Conservation (phyloP, 1,140 invertebrate genomes). For the Drosophila persimilis region DNA sequence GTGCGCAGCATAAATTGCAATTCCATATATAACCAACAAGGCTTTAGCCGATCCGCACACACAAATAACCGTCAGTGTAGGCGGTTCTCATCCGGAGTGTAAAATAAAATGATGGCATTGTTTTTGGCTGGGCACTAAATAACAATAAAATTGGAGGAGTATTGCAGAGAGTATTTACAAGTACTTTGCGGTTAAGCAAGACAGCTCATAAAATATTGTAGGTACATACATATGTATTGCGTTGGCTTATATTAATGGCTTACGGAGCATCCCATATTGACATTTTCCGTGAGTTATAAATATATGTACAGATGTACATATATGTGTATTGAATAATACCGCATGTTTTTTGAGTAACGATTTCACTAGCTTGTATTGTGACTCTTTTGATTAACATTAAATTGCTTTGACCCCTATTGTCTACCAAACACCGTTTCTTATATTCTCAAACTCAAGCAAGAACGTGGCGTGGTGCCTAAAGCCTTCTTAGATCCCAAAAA, state of each 20-base stretch:
- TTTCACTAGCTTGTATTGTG: too few species aligned
- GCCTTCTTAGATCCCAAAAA: constrained; percentile 7
- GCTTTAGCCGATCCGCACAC: constrained; percentile 25
- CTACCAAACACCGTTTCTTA: too few species aligned
- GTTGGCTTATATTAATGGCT: too few species aligned
- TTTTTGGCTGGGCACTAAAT: constrained; percentile 20
- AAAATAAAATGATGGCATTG: constrained; percentile 15
- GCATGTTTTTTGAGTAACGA: too few species aligned
- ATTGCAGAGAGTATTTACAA: constrained; percentile 12
- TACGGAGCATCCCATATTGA: too few species aligned
- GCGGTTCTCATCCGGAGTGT: constrained; percentile 2
- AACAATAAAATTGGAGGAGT: constrained; percentile 11
- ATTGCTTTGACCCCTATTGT: too few species aligned
- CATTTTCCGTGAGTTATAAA: too few species aligned
- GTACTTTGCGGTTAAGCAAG: constrained; percentile 1
- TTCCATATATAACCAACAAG: constrained; percentile 51
- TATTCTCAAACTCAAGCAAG: background rate
- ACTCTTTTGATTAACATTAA: too few species aligned
- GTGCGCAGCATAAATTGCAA: constrained; percentile 68
- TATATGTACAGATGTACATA: too few species aligned
- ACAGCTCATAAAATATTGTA: background rate
- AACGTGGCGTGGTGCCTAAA: background rate
- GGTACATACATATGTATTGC: too few species aligned
- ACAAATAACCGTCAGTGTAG: constrained; percentile 4
- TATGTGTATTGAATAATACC: too few species aligned